Conservation (phyloP, 2,113 vertebrate species). For the Xiphias gladius region DNA sequence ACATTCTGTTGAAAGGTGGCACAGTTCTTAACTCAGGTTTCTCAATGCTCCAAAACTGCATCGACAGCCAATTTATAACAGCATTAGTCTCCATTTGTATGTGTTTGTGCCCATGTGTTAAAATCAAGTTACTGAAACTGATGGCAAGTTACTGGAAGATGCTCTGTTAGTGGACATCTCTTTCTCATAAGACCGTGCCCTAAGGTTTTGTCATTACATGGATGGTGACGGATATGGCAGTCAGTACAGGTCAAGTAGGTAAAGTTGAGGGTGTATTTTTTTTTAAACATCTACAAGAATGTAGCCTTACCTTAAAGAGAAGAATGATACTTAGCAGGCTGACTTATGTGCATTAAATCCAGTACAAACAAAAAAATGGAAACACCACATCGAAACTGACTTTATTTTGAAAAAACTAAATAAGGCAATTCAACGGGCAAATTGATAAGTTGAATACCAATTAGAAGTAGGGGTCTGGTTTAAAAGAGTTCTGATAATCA, state of each 20-base stretch:
- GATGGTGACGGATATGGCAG: constrained; percentile 6
- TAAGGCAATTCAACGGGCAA: neutral
- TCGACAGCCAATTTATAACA: neutral
- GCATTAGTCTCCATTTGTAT: neutral
- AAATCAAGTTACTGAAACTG: constrained; percentile 27
- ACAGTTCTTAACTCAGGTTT: constrained; percentile 75
- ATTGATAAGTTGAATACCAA: neutral
- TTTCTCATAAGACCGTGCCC: neutral
- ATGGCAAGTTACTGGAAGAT: neutral
- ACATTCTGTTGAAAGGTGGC: neutral
- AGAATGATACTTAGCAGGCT: neutral
- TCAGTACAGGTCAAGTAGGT: neutral
- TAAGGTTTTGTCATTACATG: constrained; percentile 9
- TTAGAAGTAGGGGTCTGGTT: neutral
- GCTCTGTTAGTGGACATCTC: constrained; percentile 39
- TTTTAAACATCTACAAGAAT: too few species aligned
- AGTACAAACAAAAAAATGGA: constrained; percentile 53
- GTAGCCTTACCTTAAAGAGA: constrained; percentile 13
- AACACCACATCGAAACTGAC: constrained; percentile 14
- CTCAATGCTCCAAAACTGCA: constrained; percentile 73
- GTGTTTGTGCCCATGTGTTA: constrained; percentile 31
- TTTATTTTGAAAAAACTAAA: neutral
- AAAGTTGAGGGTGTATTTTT: too few species aligned
- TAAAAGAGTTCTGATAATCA: neutral
- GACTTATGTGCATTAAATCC: neutral